Conservation (phyloP, 1,140 invertebrate species). For the Andrena cerasifolii region DNA sequence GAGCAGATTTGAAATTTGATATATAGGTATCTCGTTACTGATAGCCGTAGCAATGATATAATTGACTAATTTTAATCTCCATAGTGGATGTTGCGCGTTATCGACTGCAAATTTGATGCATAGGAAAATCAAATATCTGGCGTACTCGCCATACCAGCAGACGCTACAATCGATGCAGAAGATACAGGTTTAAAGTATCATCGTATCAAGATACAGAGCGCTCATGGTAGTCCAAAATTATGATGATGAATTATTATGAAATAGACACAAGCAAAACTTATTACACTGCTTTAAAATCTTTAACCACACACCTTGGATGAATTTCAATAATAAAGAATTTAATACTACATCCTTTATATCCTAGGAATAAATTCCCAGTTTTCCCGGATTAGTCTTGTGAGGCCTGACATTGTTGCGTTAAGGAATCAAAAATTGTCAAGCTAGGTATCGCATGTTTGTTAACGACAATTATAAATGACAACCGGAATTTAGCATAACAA, state of each 20-base stretch:
- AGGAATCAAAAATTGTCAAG: too few relatives aligned
- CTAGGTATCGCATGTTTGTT: too few relatives aligned
- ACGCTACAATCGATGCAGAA: constrained; percentile 1
- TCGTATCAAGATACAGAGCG: background rate
- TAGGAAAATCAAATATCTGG: constrained; percentile 32
- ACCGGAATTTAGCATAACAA: too few relatives aligned
- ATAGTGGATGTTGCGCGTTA: constrained; percentile 31
- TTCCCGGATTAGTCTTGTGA: too few relatives aligned
- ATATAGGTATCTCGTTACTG: constrained; percentile 49
- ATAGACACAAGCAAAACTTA: background rate
- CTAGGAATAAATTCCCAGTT: too few relatives aligned
- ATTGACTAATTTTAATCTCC: constrained; percentile 56
- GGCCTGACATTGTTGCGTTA: too few relatives aligned
- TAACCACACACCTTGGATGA: background rate
- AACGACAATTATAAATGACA: too few relatives aligned
- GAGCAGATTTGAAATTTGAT: constrained; percentile 37
- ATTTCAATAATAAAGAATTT: background rate
- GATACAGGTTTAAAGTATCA: constrained; percentile 2
- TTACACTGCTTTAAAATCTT: background rate
- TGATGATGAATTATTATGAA: background rate
- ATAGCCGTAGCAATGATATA: constrained; percentile 47
- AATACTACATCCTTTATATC: too few relatives aligned
- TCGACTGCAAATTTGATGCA: constrained; percentile 13
- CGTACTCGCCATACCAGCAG: background rate
- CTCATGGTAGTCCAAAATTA: constrained; percentile 23